Percentiles rank a stretch among this genome's conserved stretches.
Conservation (phyloP, 92 coral and sea anemone species). For the Epizoanthus illoricatus region DNA sequence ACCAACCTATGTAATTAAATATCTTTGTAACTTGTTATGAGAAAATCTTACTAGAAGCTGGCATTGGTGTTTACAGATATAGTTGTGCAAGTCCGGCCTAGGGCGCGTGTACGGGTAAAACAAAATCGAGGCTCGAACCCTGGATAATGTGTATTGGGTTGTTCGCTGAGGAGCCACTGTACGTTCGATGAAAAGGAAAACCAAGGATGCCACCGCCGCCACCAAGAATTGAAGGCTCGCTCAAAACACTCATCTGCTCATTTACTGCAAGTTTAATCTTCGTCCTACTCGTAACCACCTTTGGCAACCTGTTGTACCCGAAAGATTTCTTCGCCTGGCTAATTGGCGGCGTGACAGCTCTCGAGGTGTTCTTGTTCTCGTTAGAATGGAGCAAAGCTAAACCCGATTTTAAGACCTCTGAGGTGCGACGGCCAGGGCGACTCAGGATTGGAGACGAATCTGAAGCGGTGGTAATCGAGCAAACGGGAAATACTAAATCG, state of each 20-base stretch:
- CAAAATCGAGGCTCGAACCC: too few relatives aligned
- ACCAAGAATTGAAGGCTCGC: slow-evolving; percentile 16
- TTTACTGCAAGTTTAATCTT: background rate
- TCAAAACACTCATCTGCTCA: slow-evolving; percentile 3
- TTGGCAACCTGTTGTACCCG: slow-evolving; percentile 18
- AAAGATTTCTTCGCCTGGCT: slow-evolving; percentile 1
- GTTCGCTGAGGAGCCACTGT: too few relatives aligned
- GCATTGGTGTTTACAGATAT: too few relatives aligned
- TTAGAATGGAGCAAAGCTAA: background rate
- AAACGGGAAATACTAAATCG: background rate
- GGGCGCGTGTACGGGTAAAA: too few relatives aligned
- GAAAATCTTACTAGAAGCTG: too few relatives aligned
- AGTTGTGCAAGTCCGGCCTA: too few relatives aligned
- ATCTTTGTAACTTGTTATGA: too few relatives aligned
- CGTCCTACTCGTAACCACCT: background rate
- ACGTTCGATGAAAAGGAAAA: too few relatives aligned
- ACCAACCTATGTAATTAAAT: too few relatives aligned
- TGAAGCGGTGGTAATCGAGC: background rate
- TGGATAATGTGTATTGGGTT: too few relatives aligned
- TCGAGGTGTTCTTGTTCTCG: slow-evolving; percentile 1
- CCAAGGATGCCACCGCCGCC: background rate
- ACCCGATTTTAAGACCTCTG: background rate
- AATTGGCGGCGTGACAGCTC: background rate
- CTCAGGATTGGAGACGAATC: background rate
- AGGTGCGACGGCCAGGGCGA: background rate